These are phyloP conservation scores for Drosophila triauraria DNA, from an alignment of 1,140 invertebrate genomes.

Conservation along the genomic window DNA sequence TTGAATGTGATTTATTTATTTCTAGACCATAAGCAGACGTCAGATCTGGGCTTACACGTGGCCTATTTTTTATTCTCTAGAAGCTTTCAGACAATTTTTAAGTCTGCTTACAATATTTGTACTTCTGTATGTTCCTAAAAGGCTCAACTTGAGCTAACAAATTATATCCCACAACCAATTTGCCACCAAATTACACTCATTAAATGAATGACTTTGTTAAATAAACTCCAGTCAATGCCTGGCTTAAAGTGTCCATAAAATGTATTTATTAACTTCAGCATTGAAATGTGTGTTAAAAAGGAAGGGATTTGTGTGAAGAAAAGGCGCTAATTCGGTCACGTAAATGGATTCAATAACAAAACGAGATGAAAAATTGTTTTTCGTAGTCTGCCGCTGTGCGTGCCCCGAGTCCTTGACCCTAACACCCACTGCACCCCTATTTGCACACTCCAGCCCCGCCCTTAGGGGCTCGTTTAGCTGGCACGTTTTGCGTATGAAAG, in stretches of 20 bases:
- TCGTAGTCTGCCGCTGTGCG: slow-evolving; percentile 39
- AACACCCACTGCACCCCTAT: background rate
- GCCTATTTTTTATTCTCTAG: no score
- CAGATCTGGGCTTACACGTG: background rate
- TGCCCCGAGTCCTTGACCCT: slow-evolving; percentile 30
- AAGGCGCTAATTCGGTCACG: slow-evolving; percentile 49
- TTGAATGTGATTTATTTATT: slow-evolving; percentile 12
- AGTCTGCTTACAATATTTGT: background rate
- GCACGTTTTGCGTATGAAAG: slow-evolving; percentile 64
- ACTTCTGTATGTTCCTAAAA: background rate
- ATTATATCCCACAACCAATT: background rate
- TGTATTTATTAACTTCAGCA: background rate
- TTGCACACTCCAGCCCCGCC: background rate
- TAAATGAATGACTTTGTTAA: background rate
- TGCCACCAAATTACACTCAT: background rate
- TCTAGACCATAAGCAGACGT: background rate
- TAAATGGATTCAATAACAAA: slow-evolving; percentile 59
- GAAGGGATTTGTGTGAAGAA: slow-evolving; percentile 3
- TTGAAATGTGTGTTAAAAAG: slow-evolving; percentile 14
- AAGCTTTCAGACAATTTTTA: background rate
- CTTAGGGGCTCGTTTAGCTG: slow-evolving; percentile 2
- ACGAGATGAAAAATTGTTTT: slow-evolving; percentile 34
- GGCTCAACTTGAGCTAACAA: background rate
- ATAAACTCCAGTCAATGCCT: background rate
- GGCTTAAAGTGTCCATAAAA: background rate